Evolutionary conservation across 2,797 vertebrate species (phyloP).

Genomic region (Pseudocheirus occidentalis): DNA sequence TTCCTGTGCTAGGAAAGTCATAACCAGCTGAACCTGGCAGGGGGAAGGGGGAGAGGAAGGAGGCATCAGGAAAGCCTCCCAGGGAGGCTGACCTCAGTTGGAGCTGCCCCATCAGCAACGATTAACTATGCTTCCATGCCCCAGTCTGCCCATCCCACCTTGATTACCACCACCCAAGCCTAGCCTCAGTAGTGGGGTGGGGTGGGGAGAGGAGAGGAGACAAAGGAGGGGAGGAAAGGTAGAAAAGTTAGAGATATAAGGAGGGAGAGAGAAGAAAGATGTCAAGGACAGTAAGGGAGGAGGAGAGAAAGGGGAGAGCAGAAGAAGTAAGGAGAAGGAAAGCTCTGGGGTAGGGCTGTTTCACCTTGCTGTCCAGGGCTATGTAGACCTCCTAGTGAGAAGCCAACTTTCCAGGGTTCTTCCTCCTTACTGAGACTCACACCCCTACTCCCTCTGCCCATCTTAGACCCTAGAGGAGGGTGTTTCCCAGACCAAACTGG

Average conservation of each 20-base stretch:
- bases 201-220: neutral
- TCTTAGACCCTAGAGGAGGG: neutral
- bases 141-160: neutral
- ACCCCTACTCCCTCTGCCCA: neutral
- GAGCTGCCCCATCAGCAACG: neutral
- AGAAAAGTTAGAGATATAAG: neutral
- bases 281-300: neutral
- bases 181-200: rapidly evolving
- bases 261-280: no score
- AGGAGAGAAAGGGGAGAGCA: neutral
- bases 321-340: neutral
- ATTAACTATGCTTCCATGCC: neutral
- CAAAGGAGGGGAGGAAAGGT: rapidly evolving
- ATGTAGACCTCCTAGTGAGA: neutral
- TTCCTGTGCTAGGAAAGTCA: neutral
- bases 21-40: neutral
- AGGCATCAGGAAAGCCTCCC: neutral
- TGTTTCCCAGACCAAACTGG: neutral
- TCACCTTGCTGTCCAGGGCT: neutral
- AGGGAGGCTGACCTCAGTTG: rapidly evolving
- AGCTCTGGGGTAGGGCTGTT: neutral
- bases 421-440: neutral
- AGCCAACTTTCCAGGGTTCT: neutral
- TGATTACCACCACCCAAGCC: rapidly evolving
- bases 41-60: neutral